phyloP scores from a whole-genome alignment of 1,140 invertebrate genomes.

The Caenorhabditis briggsae region DNA sequence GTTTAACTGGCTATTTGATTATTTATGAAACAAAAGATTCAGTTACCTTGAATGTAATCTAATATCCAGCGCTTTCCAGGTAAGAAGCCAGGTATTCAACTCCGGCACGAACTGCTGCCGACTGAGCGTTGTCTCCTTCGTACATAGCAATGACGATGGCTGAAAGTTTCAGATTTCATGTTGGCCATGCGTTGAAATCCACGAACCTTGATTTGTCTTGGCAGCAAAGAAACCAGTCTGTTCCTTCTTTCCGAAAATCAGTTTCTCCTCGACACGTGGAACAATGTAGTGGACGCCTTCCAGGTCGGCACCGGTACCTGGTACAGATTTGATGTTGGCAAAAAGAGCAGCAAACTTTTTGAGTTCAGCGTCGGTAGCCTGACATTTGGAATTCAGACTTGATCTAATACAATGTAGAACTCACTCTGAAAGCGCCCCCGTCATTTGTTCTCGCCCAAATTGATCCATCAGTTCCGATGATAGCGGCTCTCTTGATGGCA shows the following conservation, averaged over 20 bases:
- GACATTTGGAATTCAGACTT: conserved; percentile 49
- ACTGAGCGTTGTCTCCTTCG: conserved; percentile 72
- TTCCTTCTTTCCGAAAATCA: conserved; percentile 78
- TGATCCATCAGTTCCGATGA: conserved; percentile 74
- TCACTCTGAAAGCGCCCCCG: conserved; percentile 58
- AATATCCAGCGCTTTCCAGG: conserved; percentile 71
- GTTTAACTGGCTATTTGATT: not conserved
- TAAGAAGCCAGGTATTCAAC: conserved; percentile 75
- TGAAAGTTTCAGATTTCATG: conserved; percentile 63
- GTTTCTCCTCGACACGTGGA: conserved; percentile 75
- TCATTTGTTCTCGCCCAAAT: conserved; percentile 75
- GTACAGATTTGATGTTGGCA: conserved; percentile 71
- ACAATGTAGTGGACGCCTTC: conserved; percentile 77
- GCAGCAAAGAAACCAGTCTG: conserved; percentile 75
- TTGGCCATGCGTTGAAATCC: not conserved
- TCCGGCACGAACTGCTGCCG: conserved; percentile 71
- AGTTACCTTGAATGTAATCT: conserved; percentile 49
- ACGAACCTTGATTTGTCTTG: conserved; percentile 71
- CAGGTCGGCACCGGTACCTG: conserved; percentile 72
- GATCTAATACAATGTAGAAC: not conserved
- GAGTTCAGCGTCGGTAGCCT: conserved; percentile 76
- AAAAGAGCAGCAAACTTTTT: conserved; percentile 71
- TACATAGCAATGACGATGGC: conserved; percentile 75
- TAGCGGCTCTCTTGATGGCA: conserved; percentile 73
- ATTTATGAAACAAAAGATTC: not conserved